A percentile compares a stretch with the other conserved stretches of the same genome.
These are phyloP conservation scores for Thumatha senex DNA, from an alignment of 2,888 invertebrate species.

Conservation along the genomic window DNA sequence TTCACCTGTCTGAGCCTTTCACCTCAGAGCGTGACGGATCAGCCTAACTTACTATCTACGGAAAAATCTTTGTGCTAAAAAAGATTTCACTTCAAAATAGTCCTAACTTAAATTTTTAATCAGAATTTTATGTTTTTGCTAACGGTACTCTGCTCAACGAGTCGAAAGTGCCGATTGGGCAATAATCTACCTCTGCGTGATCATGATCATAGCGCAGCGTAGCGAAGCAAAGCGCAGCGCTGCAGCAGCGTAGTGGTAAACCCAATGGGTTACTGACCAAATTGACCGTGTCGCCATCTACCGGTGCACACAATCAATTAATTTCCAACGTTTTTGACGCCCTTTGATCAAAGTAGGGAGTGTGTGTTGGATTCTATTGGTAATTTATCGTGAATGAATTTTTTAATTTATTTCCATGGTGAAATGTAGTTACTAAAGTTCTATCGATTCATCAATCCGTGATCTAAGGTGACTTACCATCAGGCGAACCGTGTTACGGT, in stretches of 20 bases:
- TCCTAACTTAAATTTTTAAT: no score
- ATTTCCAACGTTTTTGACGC: slow-evolving; percentile 26
- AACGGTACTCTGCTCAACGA: slow-evolving; percentile 29
- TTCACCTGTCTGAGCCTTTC: no score
- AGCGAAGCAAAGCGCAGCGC: slow-evolving; percentile 35
- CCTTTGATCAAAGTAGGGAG: slow-evolving; percentile 23
- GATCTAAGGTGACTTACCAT: no score
- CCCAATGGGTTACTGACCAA: slow-evolving; percentile 43
- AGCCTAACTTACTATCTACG: no score
- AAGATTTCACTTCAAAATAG: no score
- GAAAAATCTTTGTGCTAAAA: no score
- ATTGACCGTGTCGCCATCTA: slow-evolving; percentile 41
- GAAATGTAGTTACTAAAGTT: not conserved
- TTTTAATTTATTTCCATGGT: no score
- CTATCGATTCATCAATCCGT: no score
- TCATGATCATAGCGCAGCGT: slow-evolving; percentile 42
- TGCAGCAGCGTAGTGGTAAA: slow-evolving; percentile 35
- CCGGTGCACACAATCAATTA: slow-evolving; percentile 25
- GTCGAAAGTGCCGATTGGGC: slow-evolving; percentile 55
- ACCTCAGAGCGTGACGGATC: no score
- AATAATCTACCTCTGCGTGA: slow-evolving; percentile 53
- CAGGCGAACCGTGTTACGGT: no score
- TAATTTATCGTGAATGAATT: no score
- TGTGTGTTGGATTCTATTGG: not conserved
- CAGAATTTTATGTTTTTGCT: slow-evolving; percentile 21